Evolutionary conservation across 2,888 invertebrate genomes (phyloP).

Genomic region (Bruchidius siliquastri): DNA sequence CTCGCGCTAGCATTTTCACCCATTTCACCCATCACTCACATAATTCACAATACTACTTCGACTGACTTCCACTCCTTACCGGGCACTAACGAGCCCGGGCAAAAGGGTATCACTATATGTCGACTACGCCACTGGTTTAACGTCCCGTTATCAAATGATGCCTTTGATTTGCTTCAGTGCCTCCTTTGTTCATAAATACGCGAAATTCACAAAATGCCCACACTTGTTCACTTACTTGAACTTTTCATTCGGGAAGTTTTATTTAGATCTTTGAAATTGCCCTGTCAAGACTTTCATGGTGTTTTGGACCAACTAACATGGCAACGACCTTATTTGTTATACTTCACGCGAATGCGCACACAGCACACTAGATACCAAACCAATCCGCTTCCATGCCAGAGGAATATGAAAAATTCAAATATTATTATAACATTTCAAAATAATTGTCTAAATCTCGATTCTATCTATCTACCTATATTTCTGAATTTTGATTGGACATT

Average conservation of each 20-base stretch:
- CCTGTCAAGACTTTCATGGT: conserved; percentile 8
- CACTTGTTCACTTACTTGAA: conserved; percentile 15
- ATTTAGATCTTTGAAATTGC: conserved; percentile 10
- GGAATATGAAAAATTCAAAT: neutral
- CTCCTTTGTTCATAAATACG: conserved; percentile 28
- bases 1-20: too few relatives aligned
- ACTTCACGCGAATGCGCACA: conserved; percentile 22
- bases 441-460: neutral
- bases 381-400: neutral
- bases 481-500: too few relatives aligned
- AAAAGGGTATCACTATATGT: conserved; percentile 11
- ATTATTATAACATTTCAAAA: neutral
- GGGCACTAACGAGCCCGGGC: too few relatives aligned
- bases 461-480: too few relatives aligned
- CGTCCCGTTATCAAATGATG: conserved; percentile 31
- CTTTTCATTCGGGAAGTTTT: conserved; percentile 13
- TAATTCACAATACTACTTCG: too few relatives aligned
- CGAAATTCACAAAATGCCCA: conserved; percentile 18
- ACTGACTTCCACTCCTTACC: too few relatives aligned
- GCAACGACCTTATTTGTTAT: conserved; percentile 34
- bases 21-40: too few relatives aligned
- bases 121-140: conserved; percentile 14
- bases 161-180: conserved; percentile 28
- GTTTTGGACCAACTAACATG: conserved; percentile 26
- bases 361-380: neutral